Evolutionary conservation across 1,140 invertebrate genomes (phyloP).

Genomic region (Tachypleus tridentatus): DNA sequence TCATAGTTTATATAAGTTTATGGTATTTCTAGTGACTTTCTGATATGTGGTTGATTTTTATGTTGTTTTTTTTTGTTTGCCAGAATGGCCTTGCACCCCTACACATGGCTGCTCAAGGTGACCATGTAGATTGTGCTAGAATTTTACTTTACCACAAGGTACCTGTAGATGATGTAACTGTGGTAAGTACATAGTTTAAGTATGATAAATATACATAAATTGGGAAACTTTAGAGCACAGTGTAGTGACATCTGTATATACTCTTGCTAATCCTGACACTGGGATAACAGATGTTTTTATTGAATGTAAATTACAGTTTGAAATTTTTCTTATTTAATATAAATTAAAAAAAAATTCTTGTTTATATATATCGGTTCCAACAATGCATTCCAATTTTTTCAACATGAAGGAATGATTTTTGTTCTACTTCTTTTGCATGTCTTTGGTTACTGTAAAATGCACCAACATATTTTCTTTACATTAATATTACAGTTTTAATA

Average conservation of each 20-base stretch:
- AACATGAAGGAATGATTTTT: too few species aligned
- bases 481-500: neutral
- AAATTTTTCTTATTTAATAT: too few species aligned
- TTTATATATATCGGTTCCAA: too few species aligned
- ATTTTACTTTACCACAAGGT: slow-evolving; percentile 91
- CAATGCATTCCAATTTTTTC: too few species aligned
- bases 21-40: neutral
- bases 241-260: too few species aligned
- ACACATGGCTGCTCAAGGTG: slow-evolving; percentile 95
- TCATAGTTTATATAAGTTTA: neutral
- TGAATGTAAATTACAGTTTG: too few species aligned
- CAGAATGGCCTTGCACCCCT: slow-evolving; percentile 84
- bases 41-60: too few species aligned
- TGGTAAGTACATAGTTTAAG: slow-evolving; percentile 34
- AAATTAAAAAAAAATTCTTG: too few species aligned
- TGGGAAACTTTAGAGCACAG: too few species aligned
- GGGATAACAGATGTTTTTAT: slow-evolving; percentile 58
- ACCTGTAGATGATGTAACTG: slow-evolving; percentile 96
- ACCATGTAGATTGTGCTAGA: slow-evolving; percentile 93
- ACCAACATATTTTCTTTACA: slow-evolving; percentile 66
- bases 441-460: slow-evolving; percentile 55
- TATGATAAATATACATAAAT: too few species aligned
- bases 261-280: slow-evolving; percentile 91
- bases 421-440: too few species aligned
- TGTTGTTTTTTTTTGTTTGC: slow-evolving; percentile 24